A percentile compares a stretch with the other conserved stretches of the same genome.
These are phyloP conservation scores for Autographa gamma DNA, from an alignment of 2,888 invertebrate genomes.

Conservation along the genomic window DNA sequence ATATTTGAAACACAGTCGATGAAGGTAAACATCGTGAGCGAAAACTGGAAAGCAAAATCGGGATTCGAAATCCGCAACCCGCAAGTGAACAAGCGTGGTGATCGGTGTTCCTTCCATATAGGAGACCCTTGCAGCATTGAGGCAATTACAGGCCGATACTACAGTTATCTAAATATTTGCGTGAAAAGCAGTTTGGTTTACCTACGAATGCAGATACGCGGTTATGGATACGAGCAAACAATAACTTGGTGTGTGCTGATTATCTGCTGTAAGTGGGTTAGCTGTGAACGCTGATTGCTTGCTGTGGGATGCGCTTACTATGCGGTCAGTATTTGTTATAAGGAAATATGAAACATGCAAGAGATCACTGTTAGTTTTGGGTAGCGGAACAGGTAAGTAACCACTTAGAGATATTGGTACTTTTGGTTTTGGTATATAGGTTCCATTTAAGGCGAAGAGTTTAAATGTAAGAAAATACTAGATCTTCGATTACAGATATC, in stretches of 20 bases:
- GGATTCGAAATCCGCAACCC: no score
- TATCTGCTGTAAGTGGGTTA: slow-evolving; percentile 16
- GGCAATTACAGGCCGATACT: no score
- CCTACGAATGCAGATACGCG: slow-evolving; percentile 4
- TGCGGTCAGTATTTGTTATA: neutral
- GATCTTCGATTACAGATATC: no score
- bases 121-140: no score
- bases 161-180: neutral
- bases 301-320: neutral
- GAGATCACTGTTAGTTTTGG: neutral
- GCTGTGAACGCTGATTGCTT: slow-evolving; percentile 16
- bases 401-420: no score
- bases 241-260: slow-evolving; percentile 15
- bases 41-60: no score
- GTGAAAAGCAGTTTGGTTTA: neutral
- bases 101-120: neutral
- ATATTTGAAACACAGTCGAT: no score
- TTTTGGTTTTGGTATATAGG: no score
- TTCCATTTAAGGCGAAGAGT: no score
- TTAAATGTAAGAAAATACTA: no score
- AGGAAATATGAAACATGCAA: slow-evolving; percentile 3
- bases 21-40: no score
- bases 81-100: neutral
- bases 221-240: slow-evolving; percentile 12
- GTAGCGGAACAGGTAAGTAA: neutral